A percentile compares a stretch with the other conserved stretches of the same genome.
These are phyloP conservation scores for Gonioctena quinquepunctata DNA, from an alignment of 1,140 invertebrate species.

Conservation along the genomic window DNA sequence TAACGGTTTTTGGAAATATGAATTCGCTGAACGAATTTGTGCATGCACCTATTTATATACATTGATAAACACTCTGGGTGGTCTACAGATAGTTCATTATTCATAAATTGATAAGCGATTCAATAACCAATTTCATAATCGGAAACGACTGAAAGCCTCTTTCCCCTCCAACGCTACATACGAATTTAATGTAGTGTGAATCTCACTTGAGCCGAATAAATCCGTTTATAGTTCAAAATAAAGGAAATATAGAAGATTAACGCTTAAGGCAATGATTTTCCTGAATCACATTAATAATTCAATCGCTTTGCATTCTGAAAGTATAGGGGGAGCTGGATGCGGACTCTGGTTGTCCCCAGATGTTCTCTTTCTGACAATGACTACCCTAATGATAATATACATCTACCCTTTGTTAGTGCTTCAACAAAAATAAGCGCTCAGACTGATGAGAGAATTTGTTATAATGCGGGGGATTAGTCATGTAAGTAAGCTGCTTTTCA, in stretches of 20 bases:
- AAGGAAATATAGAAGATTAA: conserved; percentile 22
- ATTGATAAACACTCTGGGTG: no score
- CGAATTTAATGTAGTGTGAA: conserved; percentile 21
- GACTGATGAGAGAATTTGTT: conserved; percentile 4
- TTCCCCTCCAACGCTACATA: not conserved
- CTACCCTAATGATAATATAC: conserved; percentile 19
- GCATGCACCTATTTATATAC: no score
- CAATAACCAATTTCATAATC: not conserved
- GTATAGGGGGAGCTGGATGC: not conserved
- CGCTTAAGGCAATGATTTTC: conserved; percentile 20
- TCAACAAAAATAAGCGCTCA: conserved; percentile 1
- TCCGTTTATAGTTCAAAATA: conserved; percentile 22
- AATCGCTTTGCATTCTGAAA: conserved; percentile 1
- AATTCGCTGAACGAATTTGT: no score
- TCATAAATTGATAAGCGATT: no score
- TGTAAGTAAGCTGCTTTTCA: not conserved
- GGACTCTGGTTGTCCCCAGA: conserved; percentile 1
- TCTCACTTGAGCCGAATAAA: conserved; percentile 16
- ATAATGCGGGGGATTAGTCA: conserved; percentile 4
- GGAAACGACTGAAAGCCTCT: not conserved
- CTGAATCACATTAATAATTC: conserved; percentile 15
- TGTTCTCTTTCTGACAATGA: conserved; percentile 18
- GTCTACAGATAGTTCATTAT: no score
- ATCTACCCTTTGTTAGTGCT: not conserved
- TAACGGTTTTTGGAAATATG: no score